A percentile compares a stretch with the other conserved stretches of the same genome.
Conservation (phyloP, 2,797 vertebrate genomes). For the Pseudomugil tenellus region DNA sequence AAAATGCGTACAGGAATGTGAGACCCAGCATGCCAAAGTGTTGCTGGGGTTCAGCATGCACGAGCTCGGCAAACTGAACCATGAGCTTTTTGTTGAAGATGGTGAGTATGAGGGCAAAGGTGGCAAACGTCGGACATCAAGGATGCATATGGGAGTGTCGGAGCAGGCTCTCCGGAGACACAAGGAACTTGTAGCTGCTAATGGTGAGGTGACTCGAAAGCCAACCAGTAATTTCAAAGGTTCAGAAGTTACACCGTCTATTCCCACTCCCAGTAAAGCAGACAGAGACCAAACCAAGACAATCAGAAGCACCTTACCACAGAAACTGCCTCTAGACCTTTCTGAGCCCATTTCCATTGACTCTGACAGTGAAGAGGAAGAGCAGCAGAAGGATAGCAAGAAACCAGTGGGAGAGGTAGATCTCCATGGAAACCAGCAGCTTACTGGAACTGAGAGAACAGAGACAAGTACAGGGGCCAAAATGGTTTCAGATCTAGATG, state of each 20-base stretch:
- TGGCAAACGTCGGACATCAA: constrained; percentile 84
- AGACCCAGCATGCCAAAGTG: constrained; percentile 86
- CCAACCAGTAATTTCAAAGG: constrained; percentile 15
- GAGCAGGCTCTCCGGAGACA: constrained; percentile 78
- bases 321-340: constrained; percentile 69
- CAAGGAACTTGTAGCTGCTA: constrained; percentile 59
- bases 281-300: constrained; percentile 85
- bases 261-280: constrained; percentile 50
- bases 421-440: constrained; percentile 51
- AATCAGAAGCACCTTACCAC: constrained; percentile 85
- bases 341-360: constrained; percentile 82
- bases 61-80: constrained; percentile 88
- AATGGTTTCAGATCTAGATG: constrained; percentile 81
- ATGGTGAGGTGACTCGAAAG: constrained; percentile 40
- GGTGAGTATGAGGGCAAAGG: constrained; percentile 83
- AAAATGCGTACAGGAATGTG: constrained; percentile 91
- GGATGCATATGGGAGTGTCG: constrained; percentile 86
- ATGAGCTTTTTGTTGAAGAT: constrained; percentile 86
- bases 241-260: constrained; percentile 24
- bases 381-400: constrained; percentile 57
- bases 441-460: constrained; percentile 35
- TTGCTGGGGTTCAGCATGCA: constrained; percentile 96
- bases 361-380: constrained; percentile 81
- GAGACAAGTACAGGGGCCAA: constrained; percentile 51
- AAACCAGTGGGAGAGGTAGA: constrained; percentile 71